A percentile compares a stretch with the other conserved stretches of the same genome.
phyloP scores from a whole-genome alignment of 2,797 vertebrate genomes.

The Ispidina picta region DNA sequence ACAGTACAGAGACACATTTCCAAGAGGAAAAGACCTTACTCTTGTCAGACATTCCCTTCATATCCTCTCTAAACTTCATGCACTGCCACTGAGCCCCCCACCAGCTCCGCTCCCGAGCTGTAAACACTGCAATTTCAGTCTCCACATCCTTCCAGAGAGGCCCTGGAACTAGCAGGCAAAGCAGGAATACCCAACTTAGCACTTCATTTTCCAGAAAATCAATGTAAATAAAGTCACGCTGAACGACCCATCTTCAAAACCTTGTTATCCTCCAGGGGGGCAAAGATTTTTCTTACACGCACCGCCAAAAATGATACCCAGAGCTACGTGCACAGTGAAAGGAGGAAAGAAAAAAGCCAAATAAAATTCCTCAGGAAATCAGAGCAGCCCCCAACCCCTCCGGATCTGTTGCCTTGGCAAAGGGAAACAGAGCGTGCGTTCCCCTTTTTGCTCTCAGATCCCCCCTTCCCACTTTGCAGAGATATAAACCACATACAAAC shows the following conservation, averaged over 20 bases:
- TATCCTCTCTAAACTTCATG: constrained; percentile 4
- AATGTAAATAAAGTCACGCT: constrained; percentile 70
- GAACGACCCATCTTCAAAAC: constrained; percentile 40
- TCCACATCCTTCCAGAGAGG: not conserved
- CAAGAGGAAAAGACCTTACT: not conserved
- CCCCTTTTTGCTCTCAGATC: constrained; percentile 21
- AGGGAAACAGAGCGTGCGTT: constrained; percentile 27
- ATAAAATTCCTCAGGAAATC: not conserved
- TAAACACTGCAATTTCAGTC: constrained; percentile 44
- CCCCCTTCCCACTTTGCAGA: constrained; percentile 57
- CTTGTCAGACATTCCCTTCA: not conserved
- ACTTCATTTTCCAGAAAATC: constrained; percentile 72
- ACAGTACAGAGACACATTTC: not conserved
- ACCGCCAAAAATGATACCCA: not conserved
- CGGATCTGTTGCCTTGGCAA: constrained; percentile 16
- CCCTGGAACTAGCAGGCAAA: constrained; percentile 33
- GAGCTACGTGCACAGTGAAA: not conserved
- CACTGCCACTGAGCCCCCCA: not conserved
- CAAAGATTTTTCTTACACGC: constrained; percentile 16
- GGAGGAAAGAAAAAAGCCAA: constrained; percentile 16
- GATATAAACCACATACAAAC: not conserved
- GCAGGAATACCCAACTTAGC: constrained; percentile 24
- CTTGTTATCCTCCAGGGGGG: constrained; percentile 25
- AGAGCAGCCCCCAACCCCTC: constrained; percentile 34
- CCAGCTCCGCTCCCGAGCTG: not conserved